A percentile compares a stretch with the other conserved stretches of the same genome.
These are phyloP conservation scores for Lithophane semibrunnea DNA, from an alignment of 2,888 invertebrate genomes.

Conservation along the genomic window DNA sequence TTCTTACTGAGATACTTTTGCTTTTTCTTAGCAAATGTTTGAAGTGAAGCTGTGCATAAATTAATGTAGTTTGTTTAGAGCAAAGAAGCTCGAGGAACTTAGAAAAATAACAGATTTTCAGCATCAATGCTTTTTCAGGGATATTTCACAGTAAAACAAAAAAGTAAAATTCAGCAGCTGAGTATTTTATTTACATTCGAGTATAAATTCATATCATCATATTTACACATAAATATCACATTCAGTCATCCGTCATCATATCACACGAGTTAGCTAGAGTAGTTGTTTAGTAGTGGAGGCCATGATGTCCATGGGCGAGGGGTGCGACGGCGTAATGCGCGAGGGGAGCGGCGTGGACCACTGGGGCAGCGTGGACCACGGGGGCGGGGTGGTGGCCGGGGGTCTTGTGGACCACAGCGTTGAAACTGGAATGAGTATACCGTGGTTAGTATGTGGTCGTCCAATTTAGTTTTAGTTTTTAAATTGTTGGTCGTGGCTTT, in stretches of 20 bases:
- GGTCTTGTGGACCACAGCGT: constrained; percentile 90
- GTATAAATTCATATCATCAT: constrained; percentile 83
- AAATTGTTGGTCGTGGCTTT: not conserved
- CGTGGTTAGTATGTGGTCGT: not conserved
- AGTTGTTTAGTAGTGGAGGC: constrained; percentile 83
- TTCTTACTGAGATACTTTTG: not conserved
- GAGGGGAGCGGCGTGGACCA: constrained; percentile 79
- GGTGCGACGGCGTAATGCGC: constrained; percentile 76
- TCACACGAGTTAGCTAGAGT: constrained; percentile 77
- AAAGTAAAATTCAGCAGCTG: constrained; percentile 85
- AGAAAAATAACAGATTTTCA: too few species aligned
- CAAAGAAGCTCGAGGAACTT: too few species aligned
- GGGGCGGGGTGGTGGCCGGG: constrained; percentile 87
- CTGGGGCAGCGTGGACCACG: constrained; percentile 80
- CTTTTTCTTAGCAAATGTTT: not conserved
- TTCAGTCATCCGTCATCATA: constrained; percentile 85
- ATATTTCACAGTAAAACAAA: constrained; percentile 60
- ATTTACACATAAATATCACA: constrained; percentile 90
- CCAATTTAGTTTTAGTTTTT: not conserved
- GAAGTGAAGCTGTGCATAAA: not conserved
- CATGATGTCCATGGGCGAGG: constrained; percentile 85
- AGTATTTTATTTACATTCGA: constrained; percentile 88
- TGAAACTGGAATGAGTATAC: constrained; percentile 81
- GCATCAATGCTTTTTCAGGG: not conserved
- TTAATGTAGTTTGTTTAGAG: too few species aligned